A percentile compares a stretch with the other conserved stretches of the same genome.
These are phyloP conservation scores for Leptinotarsa haldemani DNA, from an alignment of 2,888 invertebrate species.

Conservation along the genomic window DNA sequence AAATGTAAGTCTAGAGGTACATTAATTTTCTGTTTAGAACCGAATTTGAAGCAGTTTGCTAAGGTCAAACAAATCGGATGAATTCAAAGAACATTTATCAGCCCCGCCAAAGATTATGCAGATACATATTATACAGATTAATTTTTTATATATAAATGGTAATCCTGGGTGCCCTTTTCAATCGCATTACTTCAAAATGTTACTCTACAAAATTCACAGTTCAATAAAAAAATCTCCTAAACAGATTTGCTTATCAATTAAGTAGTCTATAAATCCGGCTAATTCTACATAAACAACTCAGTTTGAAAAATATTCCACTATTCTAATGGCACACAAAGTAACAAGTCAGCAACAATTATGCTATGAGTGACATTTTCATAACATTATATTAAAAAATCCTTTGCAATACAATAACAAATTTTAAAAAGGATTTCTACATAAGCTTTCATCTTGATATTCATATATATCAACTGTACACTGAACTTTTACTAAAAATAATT, in stretches of 20 bases:
- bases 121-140: no score
- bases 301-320: not conserved
- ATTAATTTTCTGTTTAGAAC: no score
- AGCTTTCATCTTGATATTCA: constrained; percentile 44
- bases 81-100: no score
- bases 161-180: not conserved
- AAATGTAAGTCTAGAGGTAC: no score
- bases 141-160: no score
- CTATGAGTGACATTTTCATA: constrained; percentile 1
- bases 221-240: not conserved
- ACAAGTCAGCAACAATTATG: constrained; percentile 7
- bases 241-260: not conserved
- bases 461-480: constrained; percentile 52
- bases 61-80: no score
- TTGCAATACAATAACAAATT: constrained; percentile 27
- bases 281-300: not conserved
- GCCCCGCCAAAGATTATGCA: no score
- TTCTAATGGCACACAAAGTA: constrained; percentile 4
- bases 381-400: constrained; percentile 13
- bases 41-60: no score
- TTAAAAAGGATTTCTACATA: constrained; percentile 42
- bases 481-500: constrained; percentile 48
- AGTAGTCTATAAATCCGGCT: not conserved
- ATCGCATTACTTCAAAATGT: no score
- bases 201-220: no score